A percentile compares a stretch with the other conserved stretches of the same genome.
phyloP scores from a whole-genome alignment of 2,113 vertebrate genomes.

The Chlorocebus sabaeus region DNA sequence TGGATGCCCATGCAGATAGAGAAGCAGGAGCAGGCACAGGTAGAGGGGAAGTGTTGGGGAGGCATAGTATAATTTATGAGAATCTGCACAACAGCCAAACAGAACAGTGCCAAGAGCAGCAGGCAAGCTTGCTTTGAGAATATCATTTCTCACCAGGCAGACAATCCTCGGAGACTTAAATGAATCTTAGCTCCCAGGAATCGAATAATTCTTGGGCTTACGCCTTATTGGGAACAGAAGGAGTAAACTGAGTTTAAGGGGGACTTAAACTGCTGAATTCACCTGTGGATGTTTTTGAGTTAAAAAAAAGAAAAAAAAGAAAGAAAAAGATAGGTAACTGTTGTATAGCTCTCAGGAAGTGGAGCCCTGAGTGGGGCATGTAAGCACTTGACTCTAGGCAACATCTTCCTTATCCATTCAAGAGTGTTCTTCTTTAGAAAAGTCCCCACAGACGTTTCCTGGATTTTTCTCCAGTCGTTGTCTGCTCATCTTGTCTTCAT shows the following conservation, averaged over 20 bases:
- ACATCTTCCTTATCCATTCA: background rate
- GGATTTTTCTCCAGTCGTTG: background rate
- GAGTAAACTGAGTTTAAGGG: background rate
- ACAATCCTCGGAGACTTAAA: background rate
- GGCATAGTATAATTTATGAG: background rate
- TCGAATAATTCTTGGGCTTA: background rate
- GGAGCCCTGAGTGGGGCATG: background rate
- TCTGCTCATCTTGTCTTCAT: background rate
- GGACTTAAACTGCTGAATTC: background rate
- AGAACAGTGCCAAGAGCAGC: background rate
- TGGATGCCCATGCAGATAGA: background rate
- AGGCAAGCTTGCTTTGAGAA: background rate
- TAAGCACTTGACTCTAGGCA: background rate
- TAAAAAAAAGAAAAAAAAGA: conserved; percentile 47
- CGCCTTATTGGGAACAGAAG: background rate
- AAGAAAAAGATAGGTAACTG: background rate
- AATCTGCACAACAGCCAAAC: background rate
- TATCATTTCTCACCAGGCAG: background rate
- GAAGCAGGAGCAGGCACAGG: background rate
- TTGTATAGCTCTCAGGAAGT: background rate
- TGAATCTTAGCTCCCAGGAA: background rate
- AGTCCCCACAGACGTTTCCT: background rate
- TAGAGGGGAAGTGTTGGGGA: too few relatives aligned
- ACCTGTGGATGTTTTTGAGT: background rate
- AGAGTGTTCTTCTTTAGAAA: background rate